Conservation (phyloP, 2,797 vertebrate genomes). For the Babyrousa celebensis region DNA sequence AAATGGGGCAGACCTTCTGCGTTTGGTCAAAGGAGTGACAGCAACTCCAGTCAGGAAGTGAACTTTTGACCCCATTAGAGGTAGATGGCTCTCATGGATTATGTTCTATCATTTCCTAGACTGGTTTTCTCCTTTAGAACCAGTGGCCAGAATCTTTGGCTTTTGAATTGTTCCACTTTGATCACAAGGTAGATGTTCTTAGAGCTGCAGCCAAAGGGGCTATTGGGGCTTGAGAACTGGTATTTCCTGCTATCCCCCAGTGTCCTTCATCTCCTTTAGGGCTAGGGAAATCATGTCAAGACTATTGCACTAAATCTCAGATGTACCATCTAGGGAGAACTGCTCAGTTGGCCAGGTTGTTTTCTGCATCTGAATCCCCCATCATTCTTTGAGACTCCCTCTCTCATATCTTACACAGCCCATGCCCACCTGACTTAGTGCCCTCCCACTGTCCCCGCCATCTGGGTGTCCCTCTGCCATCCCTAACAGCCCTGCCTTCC, state of each 20-base stretch:
- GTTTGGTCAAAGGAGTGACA: not conserved
- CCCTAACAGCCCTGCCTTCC: not conserved
- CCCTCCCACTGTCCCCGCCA: rapidly evolving
- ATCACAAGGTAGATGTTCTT: not conserved
- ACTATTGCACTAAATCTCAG: not conserved
- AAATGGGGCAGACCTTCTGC: not conserved
- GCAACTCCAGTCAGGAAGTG: not conserved
- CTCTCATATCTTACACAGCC: not conserved
- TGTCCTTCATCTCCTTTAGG: rapidly evolving
- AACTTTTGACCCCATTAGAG: not conserved
- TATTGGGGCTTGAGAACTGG: not conserved
- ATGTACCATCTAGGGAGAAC: not conserved
- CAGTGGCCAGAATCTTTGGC: not conserved
- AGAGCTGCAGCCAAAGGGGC: not conserved
- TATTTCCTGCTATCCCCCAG: not conserved
- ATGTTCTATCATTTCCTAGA: not conserved
- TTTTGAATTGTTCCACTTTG: slow-evolving; percentile 8
- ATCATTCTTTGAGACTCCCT: not conserved
- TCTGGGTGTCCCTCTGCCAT: not conserved
- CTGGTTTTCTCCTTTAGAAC: slow-evolving; percentile 26
- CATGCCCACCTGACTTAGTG: not conserved
- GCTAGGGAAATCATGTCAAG: not conserved
- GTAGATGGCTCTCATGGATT: not conserved
- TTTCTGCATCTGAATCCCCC: not conserved
- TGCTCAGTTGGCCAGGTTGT: not conserved